Evolutionary conservation across 2,888 invertebrate species (phyloP).

Genomic region (Hemaris fuciformis): DNA sequence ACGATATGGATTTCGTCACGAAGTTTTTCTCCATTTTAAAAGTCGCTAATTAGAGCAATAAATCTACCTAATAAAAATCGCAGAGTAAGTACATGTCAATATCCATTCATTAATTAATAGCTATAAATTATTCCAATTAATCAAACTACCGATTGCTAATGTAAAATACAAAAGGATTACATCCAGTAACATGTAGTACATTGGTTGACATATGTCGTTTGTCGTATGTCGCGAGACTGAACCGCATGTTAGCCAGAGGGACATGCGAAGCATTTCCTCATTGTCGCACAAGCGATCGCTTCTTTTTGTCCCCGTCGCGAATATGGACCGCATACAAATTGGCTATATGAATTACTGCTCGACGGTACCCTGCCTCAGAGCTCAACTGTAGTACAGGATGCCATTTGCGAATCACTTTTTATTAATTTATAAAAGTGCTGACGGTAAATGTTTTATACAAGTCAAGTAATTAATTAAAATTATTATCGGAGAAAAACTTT

Average conservation of each 20-base stretch:
- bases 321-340: conserved; percentile 23
- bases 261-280: conserved; percentile 31
- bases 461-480: too few species aligned
- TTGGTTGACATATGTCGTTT: not conserved
- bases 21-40: too few species aligned
- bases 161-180: not conserved
- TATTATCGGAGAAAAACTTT: too few species aligned
- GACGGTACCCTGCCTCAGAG: not conserved
- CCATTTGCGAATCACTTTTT: not conserved
- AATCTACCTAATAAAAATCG: too few species aligned
- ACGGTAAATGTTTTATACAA: too few species aligned
- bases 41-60: too few species aligned
- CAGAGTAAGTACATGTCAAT: too few species aligned
- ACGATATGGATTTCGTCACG: too few species aligned
- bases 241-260: conserved; percentile 5
- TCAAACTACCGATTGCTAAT: not conserved
- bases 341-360: not conserved
- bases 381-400: not conserved
- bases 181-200: not conserved
- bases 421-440: too few species aligned
- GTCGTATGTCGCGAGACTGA: not conserved
- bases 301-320: not conserved
- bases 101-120: too few species aligned
- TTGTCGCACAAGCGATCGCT: conserved; percentile 28
- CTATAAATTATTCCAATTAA: too few species aligned